Percentiles rank a stretch among this genome's conserved stretches.
phyloP scores from a whole-genome alignment of 2,113 vertebrate species.

The Peromyscus maniculatus region DNA sequence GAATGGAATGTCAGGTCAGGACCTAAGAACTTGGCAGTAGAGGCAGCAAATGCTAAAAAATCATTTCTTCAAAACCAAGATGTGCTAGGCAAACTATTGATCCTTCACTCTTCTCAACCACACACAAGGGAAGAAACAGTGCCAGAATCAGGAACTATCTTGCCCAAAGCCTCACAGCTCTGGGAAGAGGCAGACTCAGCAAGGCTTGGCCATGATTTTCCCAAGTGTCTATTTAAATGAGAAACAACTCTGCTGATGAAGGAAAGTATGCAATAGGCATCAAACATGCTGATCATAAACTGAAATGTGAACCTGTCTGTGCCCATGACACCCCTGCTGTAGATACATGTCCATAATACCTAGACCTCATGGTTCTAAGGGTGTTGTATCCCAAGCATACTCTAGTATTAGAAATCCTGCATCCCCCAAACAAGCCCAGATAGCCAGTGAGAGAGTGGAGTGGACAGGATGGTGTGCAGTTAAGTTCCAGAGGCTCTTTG shows the following conservation, averaged over 20 bases:
- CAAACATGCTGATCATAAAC: neutral
- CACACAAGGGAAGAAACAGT: neutral
- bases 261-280: neutral
- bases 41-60: neutral
- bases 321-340: neutral
- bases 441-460: neutral
- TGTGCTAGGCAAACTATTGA: neutral
- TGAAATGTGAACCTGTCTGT: neutral
- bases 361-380: neutral
- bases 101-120: neutral
- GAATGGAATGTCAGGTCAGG: accelerated
- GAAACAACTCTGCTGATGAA: neutral
- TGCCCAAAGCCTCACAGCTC: constrained; percentile 4
- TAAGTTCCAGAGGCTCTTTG: neutral
- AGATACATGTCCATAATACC: neutral
- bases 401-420: neutral
- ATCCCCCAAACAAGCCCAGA: neutral
- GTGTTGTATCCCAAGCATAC: too few species aligned
- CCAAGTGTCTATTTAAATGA: neutral
- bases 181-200: neutral
- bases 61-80: neutral
- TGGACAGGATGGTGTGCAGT: neutral
- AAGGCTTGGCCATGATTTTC: neutral
- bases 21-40: neutral
- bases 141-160: neutral